A percentile compares a stretch with the other conserved stretches of the same genome.
phyloP scores from a whole-genome alignment of 2,113 vertebrate species.

The Donacobius atricapilla region DNA sequence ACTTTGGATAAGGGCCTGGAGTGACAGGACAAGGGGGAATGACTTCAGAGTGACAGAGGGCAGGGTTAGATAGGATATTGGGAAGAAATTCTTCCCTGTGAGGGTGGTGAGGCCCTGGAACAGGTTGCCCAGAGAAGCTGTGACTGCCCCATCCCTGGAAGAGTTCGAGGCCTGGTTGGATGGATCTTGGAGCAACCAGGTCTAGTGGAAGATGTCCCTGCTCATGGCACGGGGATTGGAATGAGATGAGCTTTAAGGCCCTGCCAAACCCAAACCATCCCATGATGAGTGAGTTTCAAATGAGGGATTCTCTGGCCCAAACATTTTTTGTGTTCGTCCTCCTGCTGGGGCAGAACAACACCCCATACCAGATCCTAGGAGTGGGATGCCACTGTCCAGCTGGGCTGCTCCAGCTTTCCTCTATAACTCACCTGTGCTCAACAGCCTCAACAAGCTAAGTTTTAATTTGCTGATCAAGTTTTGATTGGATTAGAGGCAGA shows the following conservation, averaged over 20 bases:
- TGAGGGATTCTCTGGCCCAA: too few relatives aligned
- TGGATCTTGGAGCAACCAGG: neutral
- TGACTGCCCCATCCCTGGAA: neutral
- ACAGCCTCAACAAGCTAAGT: neutral
- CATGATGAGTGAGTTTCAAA: neutral
- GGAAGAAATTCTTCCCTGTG: neutral
- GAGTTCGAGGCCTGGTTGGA: fast-evolving
- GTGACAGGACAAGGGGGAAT: neutral
- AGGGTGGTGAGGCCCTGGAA: neutral
- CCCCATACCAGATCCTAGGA: fast-evolving
- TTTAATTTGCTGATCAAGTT: conserved; percentile 55
- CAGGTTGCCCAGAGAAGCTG: neutral
- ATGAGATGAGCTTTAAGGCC: neutral
- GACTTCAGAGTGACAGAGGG: neutral
- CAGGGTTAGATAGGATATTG: neutral
- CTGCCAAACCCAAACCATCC: neutral
- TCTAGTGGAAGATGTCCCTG: neutral
- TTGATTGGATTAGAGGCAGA: conserved; percentile 37
- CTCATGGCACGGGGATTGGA: neutral
- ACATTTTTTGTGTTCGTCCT: neutral
- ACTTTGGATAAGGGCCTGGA: neutral
- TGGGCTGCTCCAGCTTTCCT: neutral
- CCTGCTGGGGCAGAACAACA: neutral
- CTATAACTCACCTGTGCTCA: neutral
- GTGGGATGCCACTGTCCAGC: fast-evolving